Conservation (phyloP, 64 coral and sea anemone genomes). For the Montipora foliosa region DNA sequence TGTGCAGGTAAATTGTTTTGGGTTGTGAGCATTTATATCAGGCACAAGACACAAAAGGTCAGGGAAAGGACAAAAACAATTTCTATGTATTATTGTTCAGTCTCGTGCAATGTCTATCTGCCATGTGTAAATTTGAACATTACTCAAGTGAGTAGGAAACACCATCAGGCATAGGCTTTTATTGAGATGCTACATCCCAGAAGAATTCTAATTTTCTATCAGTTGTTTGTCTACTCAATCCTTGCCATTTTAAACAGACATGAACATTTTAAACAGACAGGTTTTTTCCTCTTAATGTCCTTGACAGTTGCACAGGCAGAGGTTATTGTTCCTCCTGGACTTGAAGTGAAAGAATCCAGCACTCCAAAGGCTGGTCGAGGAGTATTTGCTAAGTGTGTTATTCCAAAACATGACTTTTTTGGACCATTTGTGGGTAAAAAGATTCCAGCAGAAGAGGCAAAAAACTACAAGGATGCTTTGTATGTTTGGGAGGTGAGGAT, state of each 20-base stretch:
- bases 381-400: conserved; percentile 94
- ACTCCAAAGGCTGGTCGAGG: conserved; percentile 79
- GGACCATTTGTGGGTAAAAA: conserved; percentile 92
- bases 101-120: too few species aligned
- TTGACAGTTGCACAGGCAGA: conserved; percentile 88
- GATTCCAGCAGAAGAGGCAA: conserved; percentile 75
- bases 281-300: background rate
- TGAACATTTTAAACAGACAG: background rate
- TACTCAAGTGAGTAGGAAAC: too few species aligned
- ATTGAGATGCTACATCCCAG: too few species aligned
- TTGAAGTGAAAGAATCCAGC: conserved; percentile 83
- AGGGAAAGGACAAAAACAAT: too few species aligned
- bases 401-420: conserved; percentile 99
- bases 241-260: background rate
- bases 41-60: too few species aligned
- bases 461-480: conserved; percentile 59
- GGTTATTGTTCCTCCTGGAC: conserved; percentile 95
- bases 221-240: too few species aligned
- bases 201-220: too few species aligned
- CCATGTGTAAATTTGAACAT: too few species aligned
- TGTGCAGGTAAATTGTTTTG: too few species aligned
- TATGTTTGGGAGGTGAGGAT: conserved; percentile 96
- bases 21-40: too few species aligned
- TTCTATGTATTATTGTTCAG: too few species aligned
- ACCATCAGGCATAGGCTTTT: too few species aligned